Base-by-base conservation (phyloP, 1,140 invertebrate genomes). In the Adelges cooleyi region DNA sequence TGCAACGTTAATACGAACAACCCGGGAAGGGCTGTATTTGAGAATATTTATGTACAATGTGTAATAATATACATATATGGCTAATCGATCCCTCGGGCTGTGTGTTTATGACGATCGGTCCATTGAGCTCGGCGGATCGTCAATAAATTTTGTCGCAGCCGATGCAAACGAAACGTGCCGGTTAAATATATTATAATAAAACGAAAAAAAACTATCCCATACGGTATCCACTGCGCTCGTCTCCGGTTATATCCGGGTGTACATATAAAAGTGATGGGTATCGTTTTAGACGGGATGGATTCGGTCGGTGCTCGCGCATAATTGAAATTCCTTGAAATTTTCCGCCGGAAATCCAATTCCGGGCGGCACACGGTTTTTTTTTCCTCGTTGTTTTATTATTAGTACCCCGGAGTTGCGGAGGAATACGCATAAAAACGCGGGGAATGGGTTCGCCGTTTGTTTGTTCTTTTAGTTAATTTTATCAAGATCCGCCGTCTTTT, bases 381-480 rank as follows among this genome's bases (percentile, higher is more conserved):
- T n/a, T n/a, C 11, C 29, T 33, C 11, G 5, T 33, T 33, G 5
- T 33, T 33, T 33, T 33, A 33, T 33, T 33, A 33, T 33, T 33
- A 33, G 29, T 33, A 33, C 29, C 5, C 29, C 11, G 5, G 11
- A 33, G 29, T 6, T 33, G n/a, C 33, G 52, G 18, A 22, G 1
- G 33, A 20, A 22, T 38, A 23, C 11, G 42, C 40, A 48, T 23
- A 48, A 44, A 56, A 59, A 27, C 40, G 15, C 54, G 54, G 40
- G 23, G 23, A 59, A 59, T 59, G 23, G 38, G 23, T 27, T 46
- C 23, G n/a, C 25, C 40, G 52, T n/a, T n/a, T 18, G 40, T 44
- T 59, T n/a, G n/a, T 59, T 59, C 40, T 59, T 59, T 59, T 59
- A 59, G 54, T 59, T 59, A 59, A 59, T 59, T 59, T 59, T 59